Evolutionary conservation across 2,797 vertebrate species (phyloP), one percentile per base, ranked within the genome.

Genomic region (Anabas testudineus): DNA sequence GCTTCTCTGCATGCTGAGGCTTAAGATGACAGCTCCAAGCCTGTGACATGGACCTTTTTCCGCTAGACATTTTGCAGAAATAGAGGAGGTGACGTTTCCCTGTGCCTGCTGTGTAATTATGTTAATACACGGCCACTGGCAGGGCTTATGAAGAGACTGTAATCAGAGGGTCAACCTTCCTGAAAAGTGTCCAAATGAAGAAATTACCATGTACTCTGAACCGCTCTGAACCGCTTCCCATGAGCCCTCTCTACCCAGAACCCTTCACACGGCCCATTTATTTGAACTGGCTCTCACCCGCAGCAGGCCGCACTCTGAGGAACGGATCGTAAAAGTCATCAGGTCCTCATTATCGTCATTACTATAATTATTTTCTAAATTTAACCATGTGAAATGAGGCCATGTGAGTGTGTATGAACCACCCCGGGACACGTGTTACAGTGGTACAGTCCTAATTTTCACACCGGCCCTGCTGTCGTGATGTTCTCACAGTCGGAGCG

Each of bases 301-400:
- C 87, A 78, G 85, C 81, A 78, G 74, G 78, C 78, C 57, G 47
- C 78, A 69, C 88, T 88, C 87, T 18, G 65, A 88, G 88, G 87
- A 90, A 81, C 72, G 65, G 82, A 87, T 83, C 43, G 77, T 85
- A 85, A 84, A 87, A 92, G 92, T 89, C 92, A 90, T 91, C 87
- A 87, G 89, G 85, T 91, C 88, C 90, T 92, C 88, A 92, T 92
- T 90, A 91, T 74, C 87, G 81, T 87, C 93, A 91, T 91, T 89
- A 93, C 83, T 82, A 91, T 94, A 94, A 94, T 94, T 93, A 92
- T 93, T 88, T 94, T 94, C 93, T 94, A 94, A 93, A 91, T 93
- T 92, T 93, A 93, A 84, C 80, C 71, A 62, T 60, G 74, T 87
- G 74, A 91, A 94, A 92, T 75, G 86, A 94, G 93, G 92, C 81